A percentile compares a stretch with the other conserved stretches of the same genome.
Evolutionary conservation across 2,797 vertebrate genomes (phyloP).

Genomic region (Sebastes baramenuke): DNA sequence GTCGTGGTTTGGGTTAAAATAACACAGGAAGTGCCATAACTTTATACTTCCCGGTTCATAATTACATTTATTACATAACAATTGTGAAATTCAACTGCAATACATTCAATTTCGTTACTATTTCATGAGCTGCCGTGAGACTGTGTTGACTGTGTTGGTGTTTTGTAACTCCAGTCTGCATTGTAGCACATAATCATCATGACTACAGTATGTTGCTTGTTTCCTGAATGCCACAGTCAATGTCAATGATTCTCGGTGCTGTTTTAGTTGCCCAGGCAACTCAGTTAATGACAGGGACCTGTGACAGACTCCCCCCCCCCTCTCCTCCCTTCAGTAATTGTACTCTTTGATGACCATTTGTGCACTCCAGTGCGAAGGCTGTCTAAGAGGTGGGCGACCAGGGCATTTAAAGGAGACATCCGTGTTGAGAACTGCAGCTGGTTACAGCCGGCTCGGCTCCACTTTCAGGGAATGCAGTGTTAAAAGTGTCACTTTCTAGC

Average conservation of each 20-base stretch:
- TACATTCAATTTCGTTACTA: too few relatives aligned
- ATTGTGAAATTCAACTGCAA: too few relatives aligned
- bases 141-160: not conserved
- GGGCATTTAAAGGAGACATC: conserved; percentile 34
- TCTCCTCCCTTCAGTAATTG: conserved; percentile 30
- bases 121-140: too few relatives aligned
- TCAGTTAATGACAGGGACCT: conserved; percentile 60
- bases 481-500: conserved; percentile 14
- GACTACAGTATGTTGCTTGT: conserved; percentile 12
- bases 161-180: conserved; percentile 6
- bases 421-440: conserved; percentile 14
- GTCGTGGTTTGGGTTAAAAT: too few relatives aligned
- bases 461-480: conserved; percentile 1
- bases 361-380: conserved; percentile 62
- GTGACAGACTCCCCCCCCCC: conserved; percentile 17
- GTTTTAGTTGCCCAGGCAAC: conserved; percentile 71
- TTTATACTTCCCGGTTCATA: too few relatives aligned
- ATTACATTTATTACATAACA: too few relatives aligned
- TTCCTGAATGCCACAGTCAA: conserved; percentile 50
- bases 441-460: conserved; percentile 16
- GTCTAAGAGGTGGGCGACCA: conserved; percentile 37
- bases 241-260: conserved; percentile 50
- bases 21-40: too few relatives aligned
- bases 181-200: conserved; percentile 20
- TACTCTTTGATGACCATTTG: conserved; percentile 59